Conservation (phyloP, 1,140 invertebrate genomes). For the Cecropterus lyciades region DNA sequence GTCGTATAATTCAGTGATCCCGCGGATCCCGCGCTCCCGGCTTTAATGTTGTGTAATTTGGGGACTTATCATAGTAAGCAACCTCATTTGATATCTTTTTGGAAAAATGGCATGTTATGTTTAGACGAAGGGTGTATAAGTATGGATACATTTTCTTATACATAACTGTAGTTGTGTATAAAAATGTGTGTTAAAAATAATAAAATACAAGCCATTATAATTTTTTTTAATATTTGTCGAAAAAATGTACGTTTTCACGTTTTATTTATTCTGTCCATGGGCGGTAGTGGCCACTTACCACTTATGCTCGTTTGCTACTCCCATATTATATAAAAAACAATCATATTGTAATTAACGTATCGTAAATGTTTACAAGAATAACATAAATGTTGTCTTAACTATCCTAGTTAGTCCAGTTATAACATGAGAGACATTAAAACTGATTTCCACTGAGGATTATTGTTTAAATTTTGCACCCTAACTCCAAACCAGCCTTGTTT, state of each 20-base stretch:
- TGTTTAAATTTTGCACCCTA: background rate
- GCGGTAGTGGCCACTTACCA: too few relatives aligned
- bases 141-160: background rate
- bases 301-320: too few relatives aligned
- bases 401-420: background rate
- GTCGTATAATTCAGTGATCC: constrained; percentile 25
- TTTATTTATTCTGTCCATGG: too few relatives aligned
- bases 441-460: constrained; percentile 29
- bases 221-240: too few relatives aligned
- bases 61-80: constrained; percentile 22
- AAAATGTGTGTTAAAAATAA: too few relatives aligned
- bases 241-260: too few relatives aligned
- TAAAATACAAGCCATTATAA: too few relatives aligned
- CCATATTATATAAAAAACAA: too few relatives aligned
- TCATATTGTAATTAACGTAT: too few relatives aligned
- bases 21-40: constrained; percentile 5
- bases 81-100: constrained; percentile 3
- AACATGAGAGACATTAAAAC: constrained; percentile 15
- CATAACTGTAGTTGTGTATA: too few relatives aligned
- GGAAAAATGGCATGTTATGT: background rate
- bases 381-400: background rate
- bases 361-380: background rate
- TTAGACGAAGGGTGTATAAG: background rate
- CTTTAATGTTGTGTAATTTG: constrained; percentile 17
- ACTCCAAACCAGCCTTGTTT: background rate